A percentile compares a stretch with the other conserved stretches of the same genome.
phyloP scores from a whole-genome alignment of 1,140 invertebrate genomes.

The Zaprionus capensis region DNA sequence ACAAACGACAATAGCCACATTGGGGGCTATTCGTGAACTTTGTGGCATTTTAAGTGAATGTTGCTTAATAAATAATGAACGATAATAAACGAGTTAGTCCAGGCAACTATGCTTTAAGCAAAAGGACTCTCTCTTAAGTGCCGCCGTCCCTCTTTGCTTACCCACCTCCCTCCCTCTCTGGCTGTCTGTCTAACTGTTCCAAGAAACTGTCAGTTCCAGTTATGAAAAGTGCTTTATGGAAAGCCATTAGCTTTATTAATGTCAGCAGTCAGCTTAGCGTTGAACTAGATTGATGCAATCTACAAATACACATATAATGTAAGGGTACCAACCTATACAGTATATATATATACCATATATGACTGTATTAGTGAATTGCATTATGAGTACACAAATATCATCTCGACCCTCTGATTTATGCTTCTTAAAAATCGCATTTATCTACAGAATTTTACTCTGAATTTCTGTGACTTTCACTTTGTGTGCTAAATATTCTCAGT shows the following conservation, averaged over 20 bases:
- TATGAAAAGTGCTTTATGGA: slow-evolving; percentile 15
- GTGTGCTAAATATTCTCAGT: no score
- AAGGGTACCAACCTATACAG: background rate
- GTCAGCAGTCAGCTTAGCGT: slow-evolving; percentile 2
- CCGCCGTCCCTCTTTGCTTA: background rate
- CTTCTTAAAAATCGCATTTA: background rate
- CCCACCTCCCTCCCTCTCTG: background rate
- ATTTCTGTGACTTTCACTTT: background rate
- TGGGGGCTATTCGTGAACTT: slow-evolving; percentile 15
- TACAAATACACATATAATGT: background rate
- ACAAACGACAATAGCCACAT: slow-evolving; percentile 5
- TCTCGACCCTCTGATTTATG: background rate
- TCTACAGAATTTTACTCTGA: background rate
- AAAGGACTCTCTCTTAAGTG: slow-evolving; percentile 8
- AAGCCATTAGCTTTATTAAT: slow-evolving; percentile 7
- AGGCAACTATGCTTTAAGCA: slow-evolving; percentile 17
- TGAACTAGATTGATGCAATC: background rate
- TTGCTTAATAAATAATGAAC: slow-evolving; percentile 37
- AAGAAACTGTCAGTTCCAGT: slow-evolving; percentile 1
- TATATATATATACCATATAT: background rate
- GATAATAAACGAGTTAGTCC: slow-evolving; percentile 27
- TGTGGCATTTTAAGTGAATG: slow-evolving; percentile 35
- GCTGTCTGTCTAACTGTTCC: background rate
- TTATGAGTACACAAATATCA: background rate
- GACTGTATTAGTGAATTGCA: background rate